Conservation (phyloP, 2,113 vertebrate species). For the Cavia porcellus region DNA sequence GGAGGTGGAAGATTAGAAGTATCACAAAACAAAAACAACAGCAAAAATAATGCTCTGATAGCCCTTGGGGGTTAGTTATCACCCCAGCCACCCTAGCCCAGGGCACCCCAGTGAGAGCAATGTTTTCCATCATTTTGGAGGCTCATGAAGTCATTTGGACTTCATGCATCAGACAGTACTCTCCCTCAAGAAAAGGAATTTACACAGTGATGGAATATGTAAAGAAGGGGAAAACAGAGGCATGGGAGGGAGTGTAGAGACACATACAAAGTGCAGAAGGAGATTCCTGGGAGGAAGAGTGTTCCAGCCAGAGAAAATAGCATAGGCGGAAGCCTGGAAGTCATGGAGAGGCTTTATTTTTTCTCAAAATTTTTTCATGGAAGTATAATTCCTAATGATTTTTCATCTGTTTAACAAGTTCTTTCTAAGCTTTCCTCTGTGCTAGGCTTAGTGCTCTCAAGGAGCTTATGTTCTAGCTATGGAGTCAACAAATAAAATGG, state of each 20-base stretch:
- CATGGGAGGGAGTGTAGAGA: not conserved
- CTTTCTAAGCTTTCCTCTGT: not conserved
- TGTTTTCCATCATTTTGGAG: not conserved
- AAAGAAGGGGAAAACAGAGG: not conserved
- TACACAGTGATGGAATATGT: too few species aligned
- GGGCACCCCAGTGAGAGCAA: not conserved
- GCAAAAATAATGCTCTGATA: not conserved
- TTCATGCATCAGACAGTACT: not conserved
- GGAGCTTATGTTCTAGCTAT: not conserved
- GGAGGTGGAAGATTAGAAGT: not conserved
- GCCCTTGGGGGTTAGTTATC: too few species aligned
- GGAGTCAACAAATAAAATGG: slow-evolving; percentile 16
- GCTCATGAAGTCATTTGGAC: not conserved
- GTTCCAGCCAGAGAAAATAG: not conserved
- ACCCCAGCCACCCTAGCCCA: too few species aligned
- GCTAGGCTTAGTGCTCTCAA: not conserved
- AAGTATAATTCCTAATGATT: not conserved
- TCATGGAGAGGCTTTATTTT: not conserved
- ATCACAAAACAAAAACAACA: not conserved
- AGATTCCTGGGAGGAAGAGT: not conserved
- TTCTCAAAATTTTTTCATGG: slow-evolving; percentile 51
- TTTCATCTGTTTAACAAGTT: slow-evolving; percentile 27
- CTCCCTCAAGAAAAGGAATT: not conserved
- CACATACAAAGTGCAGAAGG: not conserved
- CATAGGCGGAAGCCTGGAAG: not conserved